Conservation (phyloP, 2,888 invertebrate genomes). For the Tetragonula carbonaria region DNA sequence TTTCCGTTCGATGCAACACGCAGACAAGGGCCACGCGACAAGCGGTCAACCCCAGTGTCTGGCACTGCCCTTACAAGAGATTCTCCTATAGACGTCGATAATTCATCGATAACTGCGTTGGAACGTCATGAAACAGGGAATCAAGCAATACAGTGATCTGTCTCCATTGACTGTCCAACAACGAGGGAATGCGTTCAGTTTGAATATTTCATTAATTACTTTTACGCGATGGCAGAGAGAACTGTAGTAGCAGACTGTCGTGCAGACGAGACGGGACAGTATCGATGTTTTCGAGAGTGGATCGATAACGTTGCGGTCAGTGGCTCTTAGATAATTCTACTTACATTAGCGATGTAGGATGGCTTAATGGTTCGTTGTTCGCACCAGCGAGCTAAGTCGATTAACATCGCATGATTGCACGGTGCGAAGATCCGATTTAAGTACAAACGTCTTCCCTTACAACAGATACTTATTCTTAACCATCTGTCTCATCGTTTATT, state of each 20-base stretch:
- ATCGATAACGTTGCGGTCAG: not conserved
- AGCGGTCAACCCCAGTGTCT: constrained; percentile 3
- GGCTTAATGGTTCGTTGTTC: not conserved
- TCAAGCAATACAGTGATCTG: not conserved
- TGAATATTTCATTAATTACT: no score
- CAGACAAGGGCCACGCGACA: constrained; percentile 1
- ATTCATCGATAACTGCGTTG: not conserved
- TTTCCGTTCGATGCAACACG: constrained; percentile 24
- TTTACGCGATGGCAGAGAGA: not conserved
- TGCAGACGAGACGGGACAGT: not conserved
- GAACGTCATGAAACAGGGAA: not conserved
- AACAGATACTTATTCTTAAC: not conserved
- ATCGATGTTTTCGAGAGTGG: not conserved
- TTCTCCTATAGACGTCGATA: not conserved
- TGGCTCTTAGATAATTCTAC: constrained; percentile 8
- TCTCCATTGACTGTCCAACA: no score
- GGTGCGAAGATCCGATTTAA: not conserved
- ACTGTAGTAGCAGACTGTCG: not conserved
- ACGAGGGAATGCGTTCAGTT: no score
- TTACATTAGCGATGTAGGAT: not conserved
- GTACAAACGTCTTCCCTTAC: not conserved
- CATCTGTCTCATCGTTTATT: no score
- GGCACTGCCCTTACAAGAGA: not conserved
- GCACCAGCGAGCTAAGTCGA: not conserved
- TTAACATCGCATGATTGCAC: not conserved